These are phyloP conservation scores for Hippopotamus amphibius DNA, from an alignment of 2,113 vertebrate species.

Conservation along the genomic window DNA sequence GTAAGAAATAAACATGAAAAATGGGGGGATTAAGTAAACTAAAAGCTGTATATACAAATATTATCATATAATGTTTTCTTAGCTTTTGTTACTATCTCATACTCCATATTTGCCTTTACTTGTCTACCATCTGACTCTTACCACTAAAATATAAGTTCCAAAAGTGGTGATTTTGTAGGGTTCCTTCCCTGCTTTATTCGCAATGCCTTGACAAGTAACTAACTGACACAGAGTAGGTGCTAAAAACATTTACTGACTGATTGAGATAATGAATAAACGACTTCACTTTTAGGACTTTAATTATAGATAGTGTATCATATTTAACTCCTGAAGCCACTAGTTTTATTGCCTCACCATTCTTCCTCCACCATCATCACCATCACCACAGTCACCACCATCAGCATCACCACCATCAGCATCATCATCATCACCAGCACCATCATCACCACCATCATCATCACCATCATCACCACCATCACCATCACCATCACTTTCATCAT, in stretches of 20 bases:
- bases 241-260: background rate
- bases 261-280: background rate
- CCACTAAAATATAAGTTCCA: background rate
- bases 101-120: background rate
- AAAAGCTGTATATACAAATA: background rate
- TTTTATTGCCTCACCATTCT: background rate
- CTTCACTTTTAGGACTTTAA: background rate
- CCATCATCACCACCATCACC: rapidly evolving
- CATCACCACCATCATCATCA: too few species aligned
- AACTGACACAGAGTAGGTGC: background rate
- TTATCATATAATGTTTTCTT: background rate
- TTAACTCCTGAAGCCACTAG: conserved; percentile 85
- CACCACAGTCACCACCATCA: rapidly evolving
- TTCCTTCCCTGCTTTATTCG: background rate
- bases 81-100: background rate
- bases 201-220: too few species aligned
- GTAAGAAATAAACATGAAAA: background rate
- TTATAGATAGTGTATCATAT: background rate
- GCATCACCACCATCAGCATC: rapidly evolving
- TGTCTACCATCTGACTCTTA: background rate
- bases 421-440: rapidly evolving
- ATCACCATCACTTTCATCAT: rapidly evolving
- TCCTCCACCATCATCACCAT: rapidly evolving
- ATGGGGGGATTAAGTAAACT: background rate
- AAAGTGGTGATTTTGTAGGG: background rate